Evolutionary conservation across 2,797 vertebrate species (phyloP).

Genomic region (Cuniculus paca): DNA sequence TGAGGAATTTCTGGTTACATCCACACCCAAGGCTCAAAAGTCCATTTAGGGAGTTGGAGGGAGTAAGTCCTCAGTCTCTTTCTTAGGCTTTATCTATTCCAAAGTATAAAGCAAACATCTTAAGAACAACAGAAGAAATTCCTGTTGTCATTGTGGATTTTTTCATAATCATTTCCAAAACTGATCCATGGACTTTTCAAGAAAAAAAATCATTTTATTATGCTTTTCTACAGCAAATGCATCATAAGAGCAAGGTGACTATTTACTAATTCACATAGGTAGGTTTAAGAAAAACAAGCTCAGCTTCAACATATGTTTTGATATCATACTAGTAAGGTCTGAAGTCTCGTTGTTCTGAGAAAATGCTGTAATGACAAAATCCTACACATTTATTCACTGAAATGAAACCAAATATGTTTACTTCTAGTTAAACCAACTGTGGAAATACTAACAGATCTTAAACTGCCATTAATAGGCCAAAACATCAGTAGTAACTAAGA

Average conservation of each 20-base stretch:
- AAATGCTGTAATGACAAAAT: constrained; percentile 45
- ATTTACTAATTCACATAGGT: not conserved
- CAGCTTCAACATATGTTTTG: not conserved
- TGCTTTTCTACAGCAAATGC: not conserved
- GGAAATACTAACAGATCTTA: constrained; percentile 19
- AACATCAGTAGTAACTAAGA: not conserved
- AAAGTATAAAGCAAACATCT: not conserved
- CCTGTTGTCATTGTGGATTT: not conserved
- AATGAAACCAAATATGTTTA: not conserved
- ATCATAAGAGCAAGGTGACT: constrained; percentile 23
- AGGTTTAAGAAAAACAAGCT: constrained; percentile 6
- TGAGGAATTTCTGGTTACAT: not conserved
- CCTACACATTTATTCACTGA: constrained; percentile 26
- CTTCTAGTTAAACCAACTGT: constrained; percentile 47
- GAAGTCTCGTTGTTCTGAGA: constrained; percentile 42
- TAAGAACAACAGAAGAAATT: not conserved
- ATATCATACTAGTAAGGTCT: not conserved
- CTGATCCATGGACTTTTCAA: not conserved
- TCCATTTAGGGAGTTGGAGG: not conserved
- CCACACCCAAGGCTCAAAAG: not conserved
- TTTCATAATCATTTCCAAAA: not conserved
- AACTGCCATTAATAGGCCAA: not conserved
- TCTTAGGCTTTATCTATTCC: not conserved
- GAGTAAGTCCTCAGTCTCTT: not conserved
- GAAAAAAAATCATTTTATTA: not conserved